Base-by-base conservation (phyloP, 2,888 invertebrate species). In the Congeria kusceri region DNA sequence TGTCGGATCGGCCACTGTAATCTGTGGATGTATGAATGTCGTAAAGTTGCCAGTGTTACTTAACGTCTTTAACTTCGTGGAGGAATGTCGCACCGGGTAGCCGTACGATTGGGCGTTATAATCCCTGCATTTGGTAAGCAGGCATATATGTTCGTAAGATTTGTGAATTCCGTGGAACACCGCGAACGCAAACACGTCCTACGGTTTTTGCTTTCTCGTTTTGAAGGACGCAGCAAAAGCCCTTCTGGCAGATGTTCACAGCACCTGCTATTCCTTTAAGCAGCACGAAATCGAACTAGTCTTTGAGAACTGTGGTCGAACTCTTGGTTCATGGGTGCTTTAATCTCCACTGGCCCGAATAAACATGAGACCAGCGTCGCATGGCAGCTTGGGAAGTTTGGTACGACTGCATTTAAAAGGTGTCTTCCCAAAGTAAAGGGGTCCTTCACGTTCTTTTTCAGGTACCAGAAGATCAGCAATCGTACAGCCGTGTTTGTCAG, bases 101-200 rank as follows among this genome's bases (percentile, higher is more conserved):
- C 72, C 77, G 20, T 72, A 77, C 1, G 62, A 62, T 13, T 46
- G 27, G 3, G 63, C 47, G 39, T 68, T 32, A 20, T 32, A 57
- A 29, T 67, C 57, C 25, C 53, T 29, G 49, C 77, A 77, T 68
- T 63, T 67, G 3, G 68, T 58, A 4, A 77, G 32, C 23, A 72
- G n/a, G 47, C 77, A 77, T 3, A 68, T 44, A 49, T 77, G 77
- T 49, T 66, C 28, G 46, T 72, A 77, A 15, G 80, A 66, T 3
- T 85, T 87, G 74, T 91, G 90, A 1, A 88, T 70, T 0, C 90
- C 89, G 64, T 88, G 85, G 71, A 91, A 90, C 0, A 87, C 90
- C 0, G 90, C 91, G 57, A 91, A 83, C 0, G 88, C 91, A 67
- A 85, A 91, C 7, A 75, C 49, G 44, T 85, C n/a, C n/a, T n/a